phyloP scores from a whole-genome alignment of 1,140 invertebrate species.

The Scaptomyza hsui region DNA sequence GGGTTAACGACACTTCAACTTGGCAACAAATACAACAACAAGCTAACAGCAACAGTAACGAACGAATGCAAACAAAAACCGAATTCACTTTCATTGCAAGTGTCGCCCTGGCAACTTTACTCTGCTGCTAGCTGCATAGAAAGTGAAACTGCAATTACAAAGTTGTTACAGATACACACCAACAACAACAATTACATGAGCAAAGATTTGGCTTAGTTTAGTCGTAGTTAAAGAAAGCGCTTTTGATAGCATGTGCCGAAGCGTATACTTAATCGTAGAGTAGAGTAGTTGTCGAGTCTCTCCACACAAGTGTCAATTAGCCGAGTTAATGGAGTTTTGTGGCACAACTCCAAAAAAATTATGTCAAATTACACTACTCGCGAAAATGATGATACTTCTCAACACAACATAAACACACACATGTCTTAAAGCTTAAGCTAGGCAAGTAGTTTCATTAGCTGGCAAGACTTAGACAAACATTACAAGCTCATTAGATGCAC shows the following conservation, averaged over 20 bases:
- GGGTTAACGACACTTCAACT: slow-evolving; percentile 80
- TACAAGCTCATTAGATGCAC: slow-evolving; percentile 49
- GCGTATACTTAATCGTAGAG: slow-evolving; percentile 7
- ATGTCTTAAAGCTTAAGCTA: slow-evolving; percentile 4
- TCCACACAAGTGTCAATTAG: slow-evolving; percentile 40
- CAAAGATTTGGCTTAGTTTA: slow-evolving; percentile 51
- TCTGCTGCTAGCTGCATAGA: slow-evolving; percentile 44
- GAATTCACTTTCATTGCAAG: slow-evolving; percentile 75
- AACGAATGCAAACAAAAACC: slow-evolving; percentile 8
- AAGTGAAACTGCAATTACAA: slow-evolving; percentile 69
- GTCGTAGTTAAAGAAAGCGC: slow-evolving; percentile 60
- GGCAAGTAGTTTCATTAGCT: slow-evolving; percentile 29
- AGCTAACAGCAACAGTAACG: slow-evolving; percentile 5
- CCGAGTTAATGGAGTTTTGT: slow-evolving; percentile 14
- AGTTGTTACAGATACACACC: slow-evolving; percentile 58
- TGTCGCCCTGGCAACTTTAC: slow-evolving; percentile 53
- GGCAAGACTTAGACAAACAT: slow-evolving; percentile 27
- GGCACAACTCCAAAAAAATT: slow-evolving; percentile 18
- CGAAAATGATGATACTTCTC: slow-evolving; percentile 1
- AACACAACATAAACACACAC: slow-evolving; percentile 24
- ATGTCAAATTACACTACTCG: slow-evolving; percentile 18
- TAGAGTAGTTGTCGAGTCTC: too few relatives aligned
- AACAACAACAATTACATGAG: slow-evolving; percentile 69
- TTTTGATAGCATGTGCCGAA: slow-evolving; percentile 52
- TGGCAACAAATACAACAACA: slow-evolving; percentile 30